Conservation (phyloP, 2,888 invertebrate genomes). For the Megamerina dolium region DNA sequence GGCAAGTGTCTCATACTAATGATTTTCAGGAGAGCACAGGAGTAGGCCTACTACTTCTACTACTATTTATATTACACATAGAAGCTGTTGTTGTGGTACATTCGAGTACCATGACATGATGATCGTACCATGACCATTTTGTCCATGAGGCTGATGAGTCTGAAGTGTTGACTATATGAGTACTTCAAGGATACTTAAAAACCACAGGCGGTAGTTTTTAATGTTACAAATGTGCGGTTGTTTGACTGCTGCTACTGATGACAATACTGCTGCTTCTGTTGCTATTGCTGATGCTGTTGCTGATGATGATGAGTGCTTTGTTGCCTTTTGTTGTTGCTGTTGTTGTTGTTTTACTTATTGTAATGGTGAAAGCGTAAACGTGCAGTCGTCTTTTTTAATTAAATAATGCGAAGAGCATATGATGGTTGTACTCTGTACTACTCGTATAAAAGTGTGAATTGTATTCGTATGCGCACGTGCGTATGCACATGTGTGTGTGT, state of each 20-base stretch:
- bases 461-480: not conserved
- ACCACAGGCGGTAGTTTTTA: no score
- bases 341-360: conserved; percentile 2
- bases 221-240: no score
- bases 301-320: conserved; percentile 13
- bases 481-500: conserved; percentile 11
- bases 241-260: not conserved
- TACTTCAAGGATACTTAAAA: no score
- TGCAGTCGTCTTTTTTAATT: conserved; percentile 43
- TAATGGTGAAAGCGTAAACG: conserved; percentile 27
- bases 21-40: not conserved
- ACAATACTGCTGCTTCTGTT: not conserved
- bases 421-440: no score
- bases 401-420: conserved; percentile 42
- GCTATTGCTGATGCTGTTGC: conserved; percentile 2
- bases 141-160: no score
- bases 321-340: conserved; percentile 29
- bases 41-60: not conserved
- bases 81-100: not conserved
- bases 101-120: no score
- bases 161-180: no score
- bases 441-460: conserved; percentile 25
- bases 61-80: not conserved
- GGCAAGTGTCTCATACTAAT: not conserved
- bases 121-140: no score